Conservation (phyloP, 2,113 vertebrate genomes). For the Thamnophis sirtalis region DNA sequence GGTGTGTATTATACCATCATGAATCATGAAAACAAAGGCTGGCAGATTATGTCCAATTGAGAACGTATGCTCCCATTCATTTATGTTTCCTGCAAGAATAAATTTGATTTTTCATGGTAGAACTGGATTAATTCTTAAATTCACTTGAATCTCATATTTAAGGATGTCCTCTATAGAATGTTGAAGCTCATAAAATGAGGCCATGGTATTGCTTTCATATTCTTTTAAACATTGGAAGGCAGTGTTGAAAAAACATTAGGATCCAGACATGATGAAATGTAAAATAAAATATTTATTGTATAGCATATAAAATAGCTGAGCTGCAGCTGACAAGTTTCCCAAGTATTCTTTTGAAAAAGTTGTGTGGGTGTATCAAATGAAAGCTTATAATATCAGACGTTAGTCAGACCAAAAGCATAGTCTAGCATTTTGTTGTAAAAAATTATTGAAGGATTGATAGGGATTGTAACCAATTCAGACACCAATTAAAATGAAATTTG, state of each 20-base stretch:
- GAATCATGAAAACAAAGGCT: background rate
- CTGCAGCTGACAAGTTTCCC: background rate
- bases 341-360: background rate
- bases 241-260: too few species aligned
- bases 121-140: constrained; percentile 13
- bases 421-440: background rate
- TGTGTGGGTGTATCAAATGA: background rate
- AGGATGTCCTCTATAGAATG: constrained; percentile 1
- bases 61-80: background rate
- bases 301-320: background rate
- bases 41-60: background rate
- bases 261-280: background rate
- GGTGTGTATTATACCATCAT: background rate
- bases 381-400: background rate
- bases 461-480: background rate
- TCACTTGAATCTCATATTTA: background rate
- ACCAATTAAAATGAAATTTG: background rate
- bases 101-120: constrained; percentile 19
- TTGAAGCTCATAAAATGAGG: background rate
- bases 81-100: constrained; percentile 10
- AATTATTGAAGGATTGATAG: background rate
- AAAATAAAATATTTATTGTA: constrained; percentile 13
- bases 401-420: background rate
- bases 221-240: background rate
- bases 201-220: constrained; percentile 12